Evolutionary conservation across 2,888 invertebrate species (phyloP), one percentile per base, ranked within the genome.

Genomic region (Cacoxenus indagator): DNA sequence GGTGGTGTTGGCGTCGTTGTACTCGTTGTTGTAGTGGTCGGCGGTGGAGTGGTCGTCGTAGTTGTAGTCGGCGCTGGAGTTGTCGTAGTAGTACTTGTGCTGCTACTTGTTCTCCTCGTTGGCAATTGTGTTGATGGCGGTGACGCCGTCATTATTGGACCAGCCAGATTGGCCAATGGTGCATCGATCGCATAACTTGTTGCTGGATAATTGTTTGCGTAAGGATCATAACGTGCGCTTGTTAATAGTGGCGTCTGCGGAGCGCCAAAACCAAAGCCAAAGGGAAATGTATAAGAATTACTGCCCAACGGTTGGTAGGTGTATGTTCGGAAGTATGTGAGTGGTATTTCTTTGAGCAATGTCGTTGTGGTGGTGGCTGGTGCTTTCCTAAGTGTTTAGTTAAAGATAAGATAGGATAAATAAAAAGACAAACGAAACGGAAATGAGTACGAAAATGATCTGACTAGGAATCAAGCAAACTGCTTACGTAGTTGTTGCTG

Each of bases 311-410:
- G 87, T 55, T 87, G 87, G 59, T 87, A 87, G 4, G 87, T 87
- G 73, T 87, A 87, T 0, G 88, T 87, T 19, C 87, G 87, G 67
- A 87, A 87, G 66, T 87, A 87, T 45, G 87, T 87, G 31, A 87
- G 77, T 2, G 87, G 87, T 0, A 87, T 86, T 73, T 87, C 86
- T 37, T 86, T 87, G 54, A 87, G 69, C 26, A 82, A 27, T 29
- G 75, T 72, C 4, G 78, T 71, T 1, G 51, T 51, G 9, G 9
- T 51, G 9, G 51, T 17, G 9, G 17, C 22, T 5, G 85, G 76
- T 5, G 76, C 68, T 75, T 81, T 84, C 4, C 86, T 85, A 66
- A 70, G 66, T 29, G 54, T 64, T 14, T 3, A 19, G 17, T 37
- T 0, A 22, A 4, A 29, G 43, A 17, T 62, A 54, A 27, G 26